Conservation (phyloP, 2,113 vertebrate genomes). For the Hypanus sabinus region DNA sequence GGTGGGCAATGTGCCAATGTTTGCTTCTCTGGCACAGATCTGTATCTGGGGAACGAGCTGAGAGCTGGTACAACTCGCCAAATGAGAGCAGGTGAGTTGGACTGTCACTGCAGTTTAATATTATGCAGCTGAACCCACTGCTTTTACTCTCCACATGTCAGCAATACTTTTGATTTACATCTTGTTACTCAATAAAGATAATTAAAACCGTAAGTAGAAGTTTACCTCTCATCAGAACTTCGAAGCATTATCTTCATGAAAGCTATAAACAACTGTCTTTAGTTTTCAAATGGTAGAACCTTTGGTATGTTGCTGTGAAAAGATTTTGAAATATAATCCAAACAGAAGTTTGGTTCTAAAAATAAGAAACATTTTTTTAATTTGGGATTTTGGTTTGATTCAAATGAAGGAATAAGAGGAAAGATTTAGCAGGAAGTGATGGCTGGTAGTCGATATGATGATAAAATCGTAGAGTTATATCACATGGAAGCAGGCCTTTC, state of each 20-base stretch:
- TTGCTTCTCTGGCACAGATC: slow-evolving; percentile 15
- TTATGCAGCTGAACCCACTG: background rate
- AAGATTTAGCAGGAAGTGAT: too few species aligned
- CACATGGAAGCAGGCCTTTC: too few species aligned
- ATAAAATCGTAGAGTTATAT: too few species aligned
- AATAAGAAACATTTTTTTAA: background rate
- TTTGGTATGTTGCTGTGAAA: background rate
- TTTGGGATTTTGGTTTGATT: background rate
- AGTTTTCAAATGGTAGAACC: background rate
- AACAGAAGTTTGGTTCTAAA: background rate
- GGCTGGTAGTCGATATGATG: too few species aligned
- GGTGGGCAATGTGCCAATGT: slow-evolving; percentile 7
- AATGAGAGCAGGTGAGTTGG: slow-evolving; percentile 11
- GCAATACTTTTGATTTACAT: background rate
- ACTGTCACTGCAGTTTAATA: background rate
- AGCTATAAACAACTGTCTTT: background rate
- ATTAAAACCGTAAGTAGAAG: background rate
- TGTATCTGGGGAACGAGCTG: slow-evolving; percentile 9
- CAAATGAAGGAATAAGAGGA: background rate
- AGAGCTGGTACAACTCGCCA: slow-evolving; percentile 23
- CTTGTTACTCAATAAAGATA: background rate
- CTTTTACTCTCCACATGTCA: background rate
- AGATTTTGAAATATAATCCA: background rate
- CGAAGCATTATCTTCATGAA: background rate
- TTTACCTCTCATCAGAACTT: background rate